phyloP scores from a whole-genome alignment of 2,797 vertebrate genomes.

The Coregonus suidteri region DNA sequence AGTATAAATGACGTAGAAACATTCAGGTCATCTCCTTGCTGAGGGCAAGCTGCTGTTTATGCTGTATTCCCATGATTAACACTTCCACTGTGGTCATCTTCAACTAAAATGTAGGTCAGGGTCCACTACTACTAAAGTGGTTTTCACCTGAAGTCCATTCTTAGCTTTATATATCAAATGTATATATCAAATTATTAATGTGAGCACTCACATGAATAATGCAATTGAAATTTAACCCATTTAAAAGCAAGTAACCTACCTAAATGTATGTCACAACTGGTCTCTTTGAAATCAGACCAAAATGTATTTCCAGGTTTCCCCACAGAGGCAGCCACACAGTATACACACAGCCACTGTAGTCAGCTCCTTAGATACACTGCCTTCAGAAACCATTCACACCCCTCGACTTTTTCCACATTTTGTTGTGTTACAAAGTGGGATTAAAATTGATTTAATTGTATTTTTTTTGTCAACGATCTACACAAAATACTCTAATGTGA shows the following conservation, averaged over 20 bases:
- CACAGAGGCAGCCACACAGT: constrained; percentile 67
- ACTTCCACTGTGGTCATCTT: constrained; percentile 5
- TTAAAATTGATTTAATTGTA: no score
- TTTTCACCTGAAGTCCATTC: not conserved
- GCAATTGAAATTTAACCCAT: constrained; percentile 56
- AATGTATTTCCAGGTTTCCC: constrained; percentile 69
- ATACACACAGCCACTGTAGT: constrained; percentile 31
- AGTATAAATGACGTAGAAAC: constrained; percentile 7
- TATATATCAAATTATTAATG: not conserved
- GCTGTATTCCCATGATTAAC: constrained; percentile 15
- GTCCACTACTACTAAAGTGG: not conserved
- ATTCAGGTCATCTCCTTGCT: constrained; percentile 19
- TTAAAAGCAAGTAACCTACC: constrained; percentile 64
- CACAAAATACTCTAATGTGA: no score
- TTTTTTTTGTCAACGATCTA: no score
- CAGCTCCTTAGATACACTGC: constrained; percentile 12
- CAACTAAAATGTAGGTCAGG: not conserved
- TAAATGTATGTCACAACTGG: constrained; percentile 69
- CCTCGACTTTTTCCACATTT: no score
- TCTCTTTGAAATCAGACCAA: constrained; percentile 65
- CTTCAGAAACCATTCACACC: no score
- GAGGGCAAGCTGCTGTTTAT: constrained; percentile 1
- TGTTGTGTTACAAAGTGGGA: no score
- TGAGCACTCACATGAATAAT: not conserved
- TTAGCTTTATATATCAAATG: constrained; percentile 19